These are phyloP conservation scores for Tyria jacobaeae DNA, from an alignment of 2,888 invertebrate genomes.

Conservation along the genomic window DNA sequence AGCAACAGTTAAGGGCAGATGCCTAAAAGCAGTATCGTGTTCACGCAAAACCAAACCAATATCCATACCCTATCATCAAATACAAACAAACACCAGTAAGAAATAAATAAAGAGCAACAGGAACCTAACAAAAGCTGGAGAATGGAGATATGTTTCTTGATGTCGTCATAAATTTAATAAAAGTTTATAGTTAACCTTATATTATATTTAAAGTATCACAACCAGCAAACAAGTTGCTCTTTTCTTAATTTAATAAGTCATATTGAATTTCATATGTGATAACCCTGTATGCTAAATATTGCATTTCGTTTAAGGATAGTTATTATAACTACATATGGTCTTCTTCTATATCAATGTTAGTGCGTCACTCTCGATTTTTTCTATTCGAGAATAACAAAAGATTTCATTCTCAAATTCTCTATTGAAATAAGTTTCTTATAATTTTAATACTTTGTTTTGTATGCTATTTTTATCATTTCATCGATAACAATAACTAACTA, in stretches of 20 bases:
- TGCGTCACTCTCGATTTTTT: too few species aligned
- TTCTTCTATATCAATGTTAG: too few species aligned
- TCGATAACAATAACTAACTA: not conserved
- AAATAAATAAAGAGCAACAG: not conserved
- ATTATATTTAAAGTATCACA: too few species aligned
- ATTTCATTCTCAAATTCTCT: not conserved
- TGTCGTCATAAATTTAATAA: too few species aligned
- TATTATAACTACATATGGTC: too few species aligned
- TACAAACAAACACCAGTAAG: not conserved
- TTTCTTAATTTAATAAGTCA: too few species aligned
- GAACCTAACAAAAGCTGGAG: not conserved
- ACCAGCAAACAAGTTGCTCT: too few species aligned
- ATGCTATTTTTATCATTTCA: not conserved
- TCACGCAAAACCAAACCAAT: not conserved
- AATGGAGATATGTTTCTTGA: not conserved
- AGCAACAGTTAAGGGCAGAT: not conserved
- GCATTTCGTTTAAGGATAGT: too few species aligned
- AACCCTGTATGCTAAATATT: too few species aligned
- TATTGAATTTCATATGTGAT: too few species aligned
- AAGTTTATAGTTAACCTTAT: too few species aligned
- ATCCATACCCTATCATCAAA: not conserved
- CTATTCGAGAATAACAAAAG: too few species aligned
- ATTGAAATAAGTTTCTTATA: not conserved
- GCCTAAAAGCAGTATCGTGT: conserved; percentile 16
- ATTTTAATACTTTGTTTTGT: not conserved